phyloP scores from a whole-genome alignment of 2,113 vertebrate genomes.

The Alligator sinensis region DNA sequence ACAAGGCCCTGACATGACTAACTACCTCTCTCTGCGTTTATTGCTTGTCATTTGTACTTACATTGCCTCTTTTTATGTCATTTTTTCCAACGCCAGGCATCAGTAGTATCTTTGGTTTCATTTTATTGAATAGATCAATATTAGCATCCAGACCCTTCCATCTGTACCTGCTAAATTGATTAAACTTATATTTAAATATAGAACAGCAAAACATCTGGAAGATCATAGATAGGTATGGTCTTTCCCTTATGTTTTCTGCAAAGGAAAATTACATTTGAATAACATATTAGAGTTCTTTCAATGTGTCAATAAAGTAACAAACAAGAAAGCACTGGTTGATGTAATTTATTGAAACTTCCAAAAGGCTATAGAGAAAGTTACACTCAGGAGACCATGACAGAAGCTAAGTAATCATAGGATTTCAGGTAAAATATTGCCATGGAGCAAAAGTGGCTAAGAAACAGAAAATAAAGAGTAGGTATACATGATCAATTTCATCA shows the following conservation, averaged over 20 bases:
- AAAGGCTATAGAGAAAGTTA: neutral
- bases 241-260: neutral
- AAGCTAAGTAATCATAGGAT: neutral
- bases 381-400: neutral
- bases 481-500: neutral
- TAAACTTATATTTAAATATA: neutral
- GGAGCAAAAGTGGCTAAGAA: neutral
- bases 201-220: neutral
- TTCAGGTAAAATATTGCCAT: neutral
- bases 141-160: neutral
- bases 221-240: neutral
- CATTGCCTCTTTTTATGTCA: neutral
- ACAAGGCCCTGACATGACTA: no score
- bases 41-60: constrained; percentile 60
- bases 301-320: neutral
- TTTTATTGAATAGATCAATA: constrained; percentile 58
- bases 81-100: neutral
- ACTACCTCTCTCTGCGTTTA: constrained; percentile 26
- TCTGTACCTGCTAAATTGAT: neutral
- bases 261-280: neutral
- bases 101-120: constrained; percentile 31
- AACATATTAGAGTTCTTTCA: neutral
- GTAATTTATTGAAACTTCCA: neutral
- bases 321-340: neutral
- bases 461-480: accelerated